phyloP scores from a whole-genome alignment of 1,140 invertebrate genomes.

The Papilio polyxenes region DNA sequence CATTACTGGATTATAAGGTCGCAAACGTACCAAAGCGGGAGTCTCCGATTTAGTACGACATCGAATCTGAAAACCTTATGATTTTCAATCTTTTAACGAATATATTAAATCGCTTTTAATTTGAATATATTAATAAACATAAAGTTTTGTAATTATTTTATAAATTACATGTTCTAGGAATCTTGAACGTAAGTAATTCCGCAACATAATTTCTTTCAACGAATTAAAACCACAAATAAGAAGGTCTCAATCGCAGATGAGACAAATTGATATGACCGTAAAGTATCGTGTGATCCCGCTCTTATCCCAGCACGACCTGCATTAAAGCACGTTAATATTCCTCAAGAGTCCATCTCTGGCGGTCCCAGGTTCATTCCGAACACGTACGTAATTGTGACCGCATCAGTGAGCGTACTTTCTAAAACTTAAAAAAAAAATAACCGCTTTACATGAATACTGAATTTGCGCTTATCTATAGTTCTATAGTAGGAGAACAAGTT shows the following conservation, averaged over 20 bases:
- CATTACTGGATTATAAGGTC: no score
- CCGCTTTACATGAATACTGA: not conserved
- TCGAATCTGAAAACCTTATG: no score
- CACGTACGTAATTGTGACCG: conserved; percentile 32
- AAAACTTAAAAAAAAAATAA: conserved; percentile 7
- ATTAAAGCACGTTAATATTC: conserved; percentile 25
- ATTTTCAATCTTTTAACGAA: no score
- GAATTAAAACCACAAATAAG: not conserved
- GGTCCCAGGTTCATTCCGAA: conserved; percentile 14
- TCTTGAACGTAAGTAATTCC: not conserved
- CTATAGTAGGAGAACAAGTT: no score
- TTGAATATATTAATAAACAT: no score
- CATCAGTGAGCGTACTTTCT: conserved; percentile 21
- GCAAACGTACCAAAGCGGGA: no score
- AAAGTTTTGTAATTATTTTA: not conserved
- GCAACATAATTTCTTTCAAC: not conserved
- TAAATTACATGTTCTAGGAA: not conserved
- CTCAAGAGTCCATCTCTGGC: conserved; percentile 5
- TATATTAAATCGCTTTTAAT: no score
- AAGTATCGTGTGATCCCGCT: conserved; percentile 21
- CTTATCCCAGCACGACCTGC: conserved; percentile 21
- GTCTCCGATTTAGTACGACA: no score
- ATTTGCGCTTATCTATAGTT: not conserved
- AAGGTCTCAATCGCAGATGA: conserved; percentile 13
- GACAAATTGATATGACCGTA: conserved; percentile 19